A percentile compares a stretch with the other conserved stretches of the same genome.
These are phyloP conservation scores for Drosophila funebris DNA, from an alignment of 1,140 invertebrate species.

Conservation along the genomic window DNA sequence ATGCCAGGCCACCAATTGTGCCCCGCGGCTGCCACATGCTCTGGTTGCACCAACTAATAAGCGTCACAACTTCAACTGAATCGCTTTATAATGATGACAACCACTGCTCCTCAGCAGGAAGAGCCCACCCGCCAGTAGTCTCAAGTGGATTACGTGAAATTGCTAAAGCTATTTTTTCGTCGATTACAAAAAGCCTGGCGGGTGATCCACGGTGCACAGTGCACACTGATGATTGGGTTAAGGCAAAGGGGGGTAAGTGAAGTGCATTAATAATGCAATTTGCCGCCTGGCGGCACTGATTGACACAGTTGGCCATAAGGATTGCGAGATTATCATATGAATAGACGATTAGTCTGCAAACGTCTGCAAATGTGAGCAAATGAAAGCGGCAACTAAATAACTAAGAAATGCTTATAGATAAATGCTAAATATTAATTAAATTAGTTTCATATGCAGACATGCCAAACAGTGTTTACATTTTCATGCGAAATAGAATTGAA, in stretches of 20 bases:
- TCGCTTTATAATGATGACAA: constrained; percentile 50
- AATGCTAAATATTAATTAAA: too few species aligned
- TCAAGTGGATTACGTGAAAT: constrained; percentile 59
- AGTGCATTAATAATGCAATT: constrained; percentile 50
- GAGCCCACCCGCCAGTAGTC: constrained; percentile 28
- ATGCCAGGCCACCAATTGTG: constrained; percentile 66
- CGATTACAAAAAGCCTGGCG: constrained; percentile 3
- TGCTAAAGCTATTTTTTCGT: constrained; percentile 34
- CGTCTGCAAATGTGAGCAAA: too few species aligned
- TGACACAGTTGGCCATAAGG: neutral
- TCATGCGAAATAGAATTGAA: too few species aligned
- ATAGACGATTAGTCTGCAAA: neutral
- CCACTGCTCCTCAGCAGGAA: constrained; percentile 10
- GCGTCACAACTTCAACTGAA: constrained; percentile 29
- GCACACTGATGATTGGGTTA: too few species aligned
- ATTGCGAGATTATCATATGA: neutral
- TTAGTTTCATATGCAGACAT: too few species aligned
- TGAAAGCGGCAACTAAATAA: too few species aligned
- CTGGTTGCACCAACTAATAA: constrained; percentile 71
- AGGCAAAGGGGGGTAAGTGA: neutral
- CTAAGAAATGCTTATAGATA: too few species aligned
- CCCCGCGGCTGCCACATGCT: constrained; percentile 73
- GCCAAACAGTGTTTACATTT: too few species aligned
- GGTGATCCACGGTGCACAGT: neutral
- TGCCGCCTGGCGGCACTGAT: constrained; percentile 14